These are phyloP conservation scores for Harpalus rufipes DNA, from an alignment of 2,888 invertebrate species.

Conservation along the genomic window DNA sequence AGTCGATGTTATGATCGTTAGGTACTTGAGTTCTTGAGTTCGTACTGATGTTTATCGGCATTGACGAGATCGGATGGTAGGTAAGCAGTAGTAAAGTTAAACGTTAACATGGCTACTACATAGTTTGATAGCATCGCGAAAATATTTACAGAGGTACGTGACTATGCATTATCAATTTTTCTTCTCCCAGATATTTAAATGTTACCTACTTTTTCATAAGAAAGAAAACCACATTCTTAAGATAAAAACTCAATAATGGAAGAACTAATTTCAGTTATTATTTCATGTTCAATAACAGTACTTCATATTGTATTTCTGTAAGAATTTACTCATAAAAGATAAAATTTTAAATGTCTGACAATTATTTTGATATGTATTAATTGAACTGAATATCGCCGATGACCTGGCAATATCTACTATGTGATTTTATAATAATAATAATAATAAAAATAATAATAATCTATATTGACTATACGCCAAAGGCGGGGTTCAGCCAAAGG, in stretches of 20 bases:
- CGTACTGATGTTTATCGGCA: slow-evolving; percentile 12
- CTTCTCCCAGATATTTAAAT: slow-evolving; percentile 17
- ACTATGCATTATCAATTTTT: slow-evolving; percentile 38
- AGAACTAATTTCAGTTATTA: background rate
- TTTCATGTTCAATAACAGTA: background rate
- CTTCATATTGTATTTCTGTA: too few relatives aligned
- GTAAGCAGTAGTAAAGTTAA: slow-evolving; percentile 15
- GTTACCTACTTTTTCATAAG: slow-evolving; percentile 39
- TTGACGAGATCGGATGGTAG: slow-evolving; percentile 43
- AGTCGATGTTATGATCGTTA: slow-evolving; percentile 26
- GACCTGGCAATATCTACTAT: too few relatives aligned
- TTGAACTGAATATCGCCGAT: too few relatives aligned
- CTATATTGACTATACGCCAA: too few relatives aligned
- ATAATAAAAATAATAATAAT: too few relatives aligned
- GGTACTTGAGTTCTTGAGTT: background rate
- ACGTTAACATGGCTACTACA: slow-evolving; percentile 43
- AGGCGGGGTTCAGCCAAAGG: too few relatives aligned
- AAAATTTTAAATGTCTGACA: too few relatives aligned
- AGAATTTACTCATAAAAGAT: too few relatives aligned
- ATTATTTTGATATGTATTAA: too few relatives aligned
- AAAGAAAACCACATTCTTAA: slow-evolving; percentile 13
- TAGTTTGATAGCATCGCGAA: slow-evolving; percentile 31
- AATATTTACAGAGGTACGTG: slow-evolving; percentile 38
- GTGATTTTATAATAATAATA: too few relatives aligned
- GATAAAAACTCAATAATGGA: background rate